These are phyloP conservation scores for Augochlora pura DNA, from an alignment of 1,140 invertebrate genomes.

Conservation along the genomic window DNA sequence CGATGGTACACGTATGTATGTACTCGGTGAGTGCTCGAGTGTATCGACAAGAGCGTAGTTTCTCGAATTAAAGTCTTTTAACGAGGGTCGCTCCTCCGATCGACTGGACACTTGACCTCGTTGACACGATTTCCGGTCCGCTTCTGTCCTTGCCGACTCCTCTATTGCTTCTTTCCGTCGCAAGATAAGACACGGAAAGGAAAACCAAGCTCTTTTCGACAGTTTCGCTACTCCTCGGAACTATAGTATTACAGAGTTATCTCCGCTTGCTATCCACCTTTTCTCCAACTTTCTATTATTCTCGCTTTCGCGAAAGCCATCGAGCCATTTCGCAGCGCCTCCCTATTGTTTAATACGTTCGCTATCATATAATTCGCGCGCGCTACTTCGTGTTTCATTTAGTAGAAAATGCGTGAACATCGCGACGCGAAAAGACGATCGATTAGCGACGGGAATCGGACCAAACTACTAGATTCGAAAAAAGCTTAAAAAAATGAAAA, in stretches of 20 bases:
- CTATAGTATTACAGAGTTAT: not conserved
- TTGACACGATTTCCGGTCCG: slow-evolving; percentile 60
- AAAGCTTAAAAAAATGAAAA: not conserved
- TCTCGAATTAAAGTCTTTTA: slow-evolving; percentile 58
- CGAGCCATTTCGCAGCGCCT: too few relatives aligned
- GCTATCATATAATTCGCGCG: too few relatives aligned
- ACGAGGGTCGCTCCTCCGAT: slow-evolving; percentile 51
- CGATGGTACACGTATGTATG: slow-evolving; percentile 13
- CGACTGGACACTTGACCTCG: slow-evolving; percentile 57
- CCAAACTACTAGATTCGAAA: too few relatives aligned
- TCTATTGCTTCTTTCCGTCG: slow-evolving; percentile 1
- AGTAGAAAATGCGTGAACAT: too few relatives aligned
- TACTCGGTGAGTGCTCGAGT: not conserved
- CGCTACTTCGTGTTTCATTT: too few relatives aligned
- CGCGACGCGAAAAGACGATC: too few relatives aligned
- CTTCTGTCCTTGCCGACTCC: slow-evolving; percentile 35
- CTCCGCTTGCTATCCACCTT: not conserved
- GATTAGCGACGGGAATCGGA: too few relatives aligned
- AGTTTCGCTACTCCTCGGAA: not conserved
- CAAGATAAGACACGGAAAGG: slow-evolving; percentile 31
- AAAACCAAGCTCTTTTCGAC: slow-evolving; percentile 3
- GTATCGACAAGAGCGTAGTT: slow-evolving; percentile 27
- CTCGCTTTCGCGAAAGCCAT: not conserved
- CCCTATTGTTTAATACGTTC: too few relatives aligned
- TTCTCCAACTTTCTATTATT: not conserved